Conservation (phyloP, 2,797 vertebrate species). For the Betta splendens region DNA sequence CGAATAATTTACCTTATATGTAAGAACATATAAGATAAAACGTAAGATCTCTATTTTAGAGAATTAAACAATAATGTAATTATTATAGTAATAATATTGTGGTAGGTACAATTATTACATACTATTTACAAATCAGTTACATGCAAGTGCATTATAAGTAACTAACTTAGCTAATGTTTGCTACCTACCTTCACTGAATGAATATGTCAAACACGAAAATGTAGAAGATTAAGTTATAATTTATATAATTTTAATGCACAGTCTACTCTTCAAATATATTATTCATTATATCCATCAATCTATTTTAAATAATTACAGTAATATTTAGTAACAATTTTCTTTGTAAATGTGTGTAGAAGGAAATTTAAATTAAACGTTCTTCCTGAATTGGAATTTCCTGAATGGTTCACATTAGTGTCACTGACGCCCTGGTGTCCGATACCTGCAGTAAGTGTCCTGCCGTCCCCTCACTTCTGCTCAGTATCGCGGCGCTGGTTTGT, state of each 20-base stretch:
- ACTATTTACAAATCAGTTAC: background rate
- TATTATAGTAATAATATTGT: background rate
- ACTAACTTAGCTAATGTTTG: constrained; percentile 3
- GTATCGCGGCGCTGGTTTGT: constrained; percentile 73
- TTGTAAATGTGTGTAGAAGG: constrained; percentile 1
- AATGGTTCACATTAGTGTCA: background rate
- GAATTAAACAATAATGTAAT: background rate
- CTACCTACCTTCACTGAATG: background rate
- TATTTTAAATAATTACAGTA: too few relatives aligned
- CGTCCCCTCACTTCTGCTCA: constrained; percentile 60
- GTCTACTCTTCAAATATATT: too few relatives aligned
- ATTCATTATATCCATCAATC: too few relatives aligned
- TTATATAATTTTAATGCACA: background rate
- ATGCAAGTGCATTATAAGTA: background rate
- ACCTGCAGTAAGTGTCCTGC: too few relatives aligned
- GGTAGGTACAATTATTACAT: background rate
- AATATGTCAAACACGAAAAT: background rate
- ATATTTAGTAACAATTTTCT: background rate
- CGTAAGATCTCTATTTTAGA: constrained; percentile 1
- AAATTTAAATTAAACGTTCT: background rate
- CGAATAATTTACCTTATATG: constrained; percentile 17
- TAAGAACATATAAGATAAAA: constrained; percentile 13
- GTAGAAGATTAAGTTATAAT: too few relatives aligned
- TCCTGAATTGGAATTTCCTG: too few relatives aligned
- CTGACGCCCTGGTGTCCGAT: constrained; percentile 5